Conservation (phyloP, 30 jellyfish, hydroid and myxozoan species). For the Aurelia sp. region DNA sequence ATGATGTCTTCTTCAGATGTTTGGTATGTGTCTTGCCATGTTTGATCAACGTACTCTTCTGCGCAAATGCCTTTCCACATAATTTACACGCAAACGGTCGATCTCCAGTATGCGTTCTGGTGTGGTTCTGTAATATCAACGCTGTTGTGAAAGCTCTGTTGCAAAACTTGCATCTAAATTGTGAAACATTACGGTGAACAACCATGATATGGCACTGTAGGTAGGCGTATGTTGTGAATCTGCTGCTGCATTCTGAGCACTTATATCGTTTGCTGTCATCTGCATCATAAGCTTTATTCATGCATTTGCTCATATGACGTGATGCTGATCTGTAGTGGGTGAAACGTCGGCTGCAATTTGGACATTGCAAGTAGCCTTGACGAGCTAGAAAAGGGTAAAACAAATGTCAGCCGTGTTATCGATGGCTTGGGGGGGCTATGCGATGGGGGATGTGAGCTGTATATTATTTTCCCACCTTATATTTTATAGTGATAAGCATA, state of each 20-base stretch:
- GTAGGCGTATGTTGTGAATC: slow-evolving; percentile 33
- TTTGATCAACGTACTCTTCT: slow-evolving; percentile 55
- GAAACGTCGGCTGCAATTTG: neutral
- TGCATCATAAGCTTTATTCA: neutral
- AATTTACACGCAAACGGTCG: slow-evolving; percentile 46
- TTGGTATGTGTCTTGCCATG: slow-evolving; percentile 50
- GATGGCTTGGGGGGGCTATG: too few species aligned
- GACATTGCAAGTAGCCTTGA: slow-evolving; percentile 5
- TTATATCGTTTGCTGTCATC: slow-evolving; percentile 23
- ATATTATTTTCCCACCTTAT: too few species aligned
- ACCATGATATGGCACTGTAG: slow-evolving; percentile 61
- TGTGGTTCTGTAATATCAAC: slow-evolving; percentile 42
- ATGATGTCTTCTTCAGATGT: neutral
- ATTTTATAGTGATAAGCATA: too few species aligned
- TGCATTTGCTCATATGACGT: neutral
- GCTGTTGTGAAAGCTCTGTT: slow-evolving; percentile 64
- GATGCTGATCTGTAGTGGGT: neutral
- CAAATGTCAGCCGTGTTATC: too few species aligned
- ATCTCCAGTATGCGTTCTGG: slow-evolving; percentile 72
- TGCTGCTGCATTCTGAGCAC: slow-evolving; percentile 56
- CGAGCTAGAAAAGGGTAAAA: neutral
- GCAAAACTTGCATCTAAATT: slow-evolving; percentile 58
- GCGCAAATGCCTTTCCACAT: slow-evolving; percentile 58
- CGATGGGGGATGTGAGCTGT: too few species aligned
- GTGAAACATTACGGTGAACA: slow-evolving; percentile 49